phyloP scores from a whole-genome alignment of 2,888 invertebrate species.

The Enoplolaimus lenunculus region DNA sequence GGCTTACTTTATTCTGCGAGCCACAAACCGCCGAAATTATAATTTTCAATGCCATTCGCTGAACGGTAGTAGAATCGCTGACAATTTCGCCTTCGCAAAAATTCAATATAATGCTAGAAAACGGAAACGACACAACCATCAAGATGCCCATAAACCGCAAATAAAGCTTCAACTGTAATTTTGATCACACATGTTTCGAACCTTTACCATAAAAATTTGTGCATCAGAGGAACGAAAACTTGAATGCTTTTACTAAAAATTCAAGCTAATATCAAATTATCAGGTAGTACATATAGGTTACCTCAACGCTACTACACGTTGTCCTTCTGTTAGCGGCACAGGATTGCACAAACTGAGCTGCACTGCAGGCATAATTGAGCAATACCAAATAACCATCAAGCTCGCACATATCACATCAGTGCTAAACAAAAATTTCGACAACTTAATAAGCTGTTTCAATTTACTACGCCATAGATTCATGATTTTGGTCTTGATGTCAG shows the following conservation, averaged over 20 bases:
- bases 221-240: no score
- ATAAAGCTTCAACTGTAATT: no score
- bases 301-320: constrained; percentile 55
- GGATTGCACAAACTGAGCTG: constrained; percentile 45
- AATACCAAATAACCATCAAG: constrained; percentile 70
- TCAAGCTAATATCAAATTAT: no score
- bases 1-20: constrained; percentile 23
- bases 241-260: no score
- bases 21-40: constrained; percentile 68
- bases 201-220: no score
- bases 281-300: no score
- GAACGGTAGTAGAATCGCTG: constrained; percentile 67
- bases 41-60: constrained; percentile 73
- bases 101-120: constrained; percentile 59
- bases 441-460: constrained; percentile 2
- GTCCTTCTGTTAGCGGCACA: constrained; percentile 53
- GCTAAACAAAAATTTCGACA: constrained; percentile 42
- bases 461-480: no score
- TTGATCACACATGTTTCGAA: no score
- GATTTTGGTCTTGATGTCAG: no score
- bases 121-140: no score
- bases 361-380: constrained; percentile 71
- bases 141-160: no score
- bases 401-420: constrained; percentile 67
- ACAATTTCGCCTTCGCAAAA: constrained; percentile 82